Conservation (phyloP, 2,113 vertebrate species). For the Nesogale talazaci region DNA sequence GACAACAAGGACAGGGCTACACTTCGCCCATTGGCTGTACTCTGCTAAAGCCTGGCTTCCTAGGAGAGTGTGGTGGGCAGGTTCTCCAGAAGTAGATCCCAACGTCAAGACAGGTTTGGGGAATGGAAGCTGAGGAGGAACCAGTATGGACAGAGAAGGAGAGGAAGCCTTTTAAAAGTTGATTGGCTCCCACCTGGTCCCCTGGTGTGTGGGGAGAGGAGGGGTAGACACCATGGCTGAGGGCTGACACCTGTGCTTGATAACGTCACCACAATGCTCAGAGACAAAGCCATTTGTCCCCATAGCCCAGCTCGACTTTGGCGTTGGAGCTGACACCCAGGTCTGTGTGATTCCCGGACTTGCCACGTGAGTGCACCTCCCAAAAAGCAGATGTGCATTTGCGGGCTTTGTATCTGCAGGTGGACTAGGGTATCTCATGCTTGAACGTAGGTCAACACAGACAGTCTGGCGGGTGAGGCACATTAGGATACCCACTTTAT, state of each 20-base stretch:
- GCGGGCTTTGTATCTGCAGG: background rate
- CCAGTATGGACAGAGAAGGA: background rate
- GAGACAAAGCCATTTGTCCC: background rate
- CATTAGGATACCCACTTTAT: background rate
- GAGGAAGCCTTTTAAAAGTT: background rate
- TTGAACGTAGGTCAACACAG: background rate
- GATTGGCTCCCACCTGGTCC: background rate
- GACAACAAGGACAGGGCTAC: background rate
- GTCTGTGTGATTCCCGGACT: background rate
- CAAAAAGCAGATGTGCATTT: background rate
- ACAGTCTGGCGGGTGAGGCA: accelerated
- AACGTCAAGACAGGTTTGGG: background rate
- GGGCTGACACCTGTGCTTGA: background rate
- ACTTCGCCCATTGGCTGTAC: background rate
- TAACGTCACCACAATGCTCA: background rate
- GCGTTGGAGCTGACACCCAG: background rate
- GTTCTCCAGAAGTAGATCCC: background rate
- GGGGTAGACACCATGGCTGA: too few relatives aligned
- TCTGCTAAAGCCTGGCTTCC: background rate
- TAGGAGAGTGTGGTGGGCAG: background rate
- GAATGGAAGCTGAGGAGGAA: background rate
- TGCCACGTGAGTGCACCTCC: background rate
- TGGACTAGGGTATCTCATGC: background rate
- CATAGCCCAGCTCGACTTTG: background rate
- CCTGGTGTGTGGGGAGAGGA: too few relatives aligned